Evolutionary conservation across 2,113 vertebrate genomes (phyloP).

Genomic region (Glaucidium brasilianum): DNA sequence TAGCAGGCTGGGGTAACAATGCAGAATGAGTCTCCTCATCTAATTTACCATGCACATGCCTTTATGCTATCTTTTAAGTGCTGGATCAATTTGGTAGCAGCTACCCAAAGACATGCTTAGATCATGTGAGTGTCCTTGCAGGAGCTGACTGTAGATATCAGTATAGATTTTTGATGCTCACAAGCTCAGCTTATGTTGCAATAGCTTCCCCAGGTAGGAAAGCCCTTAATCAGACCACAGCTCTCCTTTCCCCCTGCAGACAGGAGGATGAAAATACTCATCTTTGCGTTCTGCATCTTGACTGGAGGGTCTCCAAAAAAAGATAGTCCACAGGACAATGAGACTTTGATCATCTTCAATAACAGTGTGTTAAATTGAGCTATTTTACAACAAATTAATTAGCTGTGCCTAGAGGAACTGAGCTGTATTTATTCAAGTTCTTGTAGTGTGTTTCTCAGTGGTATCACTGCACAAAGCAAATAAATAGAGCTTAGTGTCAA

Average conservation of each 20-base stretch:
- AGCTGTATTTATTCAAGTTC: neutral
- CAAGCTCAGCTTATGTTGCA: neutral
- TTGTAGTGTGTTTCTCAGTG: neutral
- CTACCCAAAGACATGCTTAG: neutral
- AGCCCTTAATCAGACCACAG: neutral
- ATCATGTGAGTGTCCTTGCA: neutral
- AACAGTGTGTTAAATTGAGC: neutral
- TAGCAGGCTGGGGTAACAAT: neutral
- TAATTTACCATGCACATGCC: neutral
- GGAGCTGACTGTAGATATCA: neutral
- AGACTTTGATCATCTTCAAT: neutral
- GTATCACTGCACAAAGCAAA: slow-evolving; percentile 17
- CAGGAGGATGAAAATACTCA: neutral
- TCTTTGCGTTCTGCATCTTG: neutral
- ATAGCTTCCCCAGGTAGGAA: neutral
- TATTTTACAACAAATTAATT: slow-evolving; percentile 35
- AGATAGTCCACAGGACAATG: neutral
- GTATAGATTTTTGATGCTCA: neutral
- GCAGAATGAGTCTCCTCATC: neutral
- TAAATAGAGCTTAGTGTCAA: slow-evolving; percentile 50
- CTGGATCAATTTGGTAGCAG: neutral
- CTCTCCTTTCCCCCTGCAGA: neutral
- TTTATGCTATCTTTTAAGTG: neutral
- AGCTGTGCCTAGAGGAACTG: neutral
- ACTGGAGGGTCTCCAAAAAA: neutral